Evolutionary conservation across 2,797 vertebrate genomes (phyloP).

Genomic region (Characodon lateralis): DNA sequence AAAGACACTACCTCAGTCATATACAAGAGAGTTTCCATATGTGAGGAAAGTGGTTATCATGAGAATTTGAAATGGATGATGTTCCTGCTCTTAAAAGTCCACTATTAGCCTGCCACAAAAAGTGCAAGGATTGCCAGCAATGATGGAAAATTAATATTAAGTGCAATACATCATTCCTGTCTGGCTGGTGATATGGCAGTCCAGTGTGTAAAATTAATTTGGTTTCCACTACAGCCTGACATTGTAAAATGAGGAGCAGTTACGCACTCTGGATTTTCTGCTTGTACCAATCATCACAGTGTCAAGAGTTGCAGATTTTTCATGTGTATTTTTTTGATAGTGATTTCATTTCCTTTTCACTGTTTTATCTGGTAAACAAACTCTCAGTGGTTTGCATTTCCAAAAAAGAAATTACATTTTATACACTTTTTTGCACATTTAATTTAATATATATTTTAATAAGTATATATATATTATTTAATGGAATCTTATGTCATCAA

Average conservation of each 20-base stretch:
- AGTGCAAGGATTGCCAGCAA: slow-evolving; percentile 72
- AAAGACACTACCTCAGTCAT: slow-evolving; percentile 29
- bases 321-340: slow-evolving; percentile 4
- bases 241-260: slow-evolving; percentile 73
- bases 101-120: slow-evolving; percentile 72
- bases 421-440: background rate
- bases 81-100: slow-evolving; percentile 66
- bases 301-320: slow-evolving; percentile 38
- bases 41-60: slow-evolving; percentile 60
- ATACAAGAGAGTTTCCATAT: slow-evolving; percentile 29
- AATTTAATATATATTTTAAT: background rate
- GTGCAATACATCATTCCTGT: slow-evolving; percentile 82
- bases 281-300: slow-evolving; percentile 54
- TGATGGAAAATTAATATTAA: slow-evolving; percentile 82
- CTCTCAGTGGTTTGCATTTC: background rate
- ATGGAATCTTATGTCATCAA: background rate
- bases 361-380: slow-evolving; percentile 16
- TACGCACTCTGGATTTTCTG: slow-evolving; percentile 51
- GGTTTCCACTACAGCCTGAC: slow-evolving; percentile 77
- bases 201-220: slow-evolving; percentile 79
- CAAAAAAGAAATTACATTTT: background rate
- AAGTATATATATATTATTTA: background rate
- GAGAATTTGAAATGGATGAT: slow-evolving; percentile 68
- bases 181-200: slow-evolving; percentile 74
- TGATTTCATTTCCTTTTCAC: background rate